A percentile compares a stretch with the other conserved stretches of the same genome.
Evolutionary conservation across 2,797 vertebrate genomes (phyloP).

Genomic region (Euthynnus affinis): DNA sequence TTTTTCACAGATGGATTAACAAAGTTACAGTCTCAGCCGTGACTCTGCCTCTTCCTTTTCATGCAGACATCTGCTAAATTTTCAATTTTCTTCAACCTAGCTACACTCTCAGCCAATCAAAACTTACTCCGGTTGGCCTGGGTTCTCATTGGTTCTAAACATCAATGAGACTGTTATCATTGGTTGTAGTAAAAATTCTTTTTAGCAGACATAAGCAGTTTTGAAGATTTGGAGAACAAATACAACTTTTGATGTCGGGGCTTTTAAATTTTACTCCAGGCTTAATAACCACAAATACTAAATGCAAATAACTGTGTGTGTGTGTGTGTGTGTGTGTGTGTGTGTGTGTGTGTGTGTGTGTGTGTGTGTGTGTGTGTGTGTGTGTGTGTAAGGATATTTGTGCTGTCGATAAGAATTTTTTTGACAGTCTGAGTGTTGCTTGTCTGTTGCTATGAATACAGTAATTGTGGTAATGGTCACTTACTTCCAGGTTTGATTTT

Average conservation of each 20-base stretch:
- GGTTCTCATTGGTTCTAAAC: conserved; percentile 78
- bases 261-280: conserved; percentile 63
- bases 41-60: conserved; percentile 58
- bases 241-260: conserved; percentile 70
- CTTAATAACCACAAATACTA: conserved; percentile 60
- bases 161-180: conserved; percentile 72
- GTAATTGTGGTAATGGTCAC: conserved; percentile 31
- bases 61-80: conserved; percentile 67
- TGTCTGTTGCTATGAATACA: conserved; percentile 24
- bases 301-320: conserved; percentile 48
- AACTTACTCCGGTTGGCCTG: conserved; percentile 73
- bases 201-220: conserved; percentile 78
- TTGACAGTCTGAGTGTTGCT: background rate
- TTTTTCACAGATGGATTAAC: conserved; percentile 61
- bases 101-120: conserved; percentile 73
- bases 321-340: background rate
- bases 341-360: conserved; percentile 12
- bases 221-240: conserved; percentile 77
- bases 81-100: conserved; percentile 67
- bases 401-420: conserved; percentile 11
- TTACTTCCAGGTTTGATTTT: conserved; percentile 37
- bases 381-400: conserved; percentile 6
- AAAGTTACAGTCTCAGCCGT: conserved; percentile 59
- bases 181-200: conserved; percentile 69
- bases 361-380: conserved; percentile 11